These are phyloP conservation scores for Pristiophorus japonicus DNA, from an alignment of 2,113 vertebrate species.

Conservation along the genomic window DNA sequence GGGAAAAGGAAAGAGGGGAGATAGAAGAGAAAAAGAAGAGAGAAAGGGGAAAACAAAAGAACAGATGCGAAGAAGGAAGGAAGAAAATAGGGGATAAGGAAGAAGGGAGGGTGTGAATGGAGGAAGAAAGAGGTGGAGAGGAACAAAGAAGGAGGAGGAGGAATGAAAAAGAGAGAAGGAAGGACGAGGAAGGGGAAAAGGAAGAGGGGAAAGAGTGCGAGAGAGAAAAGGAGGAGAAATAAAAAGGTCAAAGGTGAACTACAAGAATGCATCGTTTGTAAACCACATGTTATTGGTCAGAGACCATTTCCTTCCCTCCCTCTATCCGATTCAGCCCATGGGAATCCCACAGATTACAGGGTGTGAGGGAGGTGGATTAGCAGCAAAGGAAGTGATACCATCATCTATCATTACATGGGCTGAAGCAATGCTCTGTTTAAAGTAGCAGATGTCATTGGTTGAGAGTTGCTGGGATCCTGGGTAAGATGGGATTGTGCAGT, in stretches of 20 bases:
- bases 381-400: not conserved
- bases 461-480: not conserved
- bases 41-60: not conserved
- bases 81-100: not conserved
- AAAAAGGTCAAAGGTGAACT: constrained; percentile 48
- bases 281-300: constrained; percentile 54
- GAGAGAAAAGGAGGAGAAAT: constrained; percentile 39
- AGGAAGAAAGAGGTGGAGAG: constrained; percentile 43
- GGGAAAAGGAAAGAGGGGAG: not conserved
- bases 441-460: not conserved
- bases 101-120: constrained; percentile 40
- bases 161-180: constrained; percentile 49
- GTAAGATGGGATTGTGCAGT: too few species aligned
- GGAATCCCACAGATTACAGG: accelerated
- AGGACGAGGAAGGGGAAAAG: constrained; percentile 42
- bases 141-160: constrained; percentile 40
- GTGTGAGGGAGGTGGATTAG: not conserved
- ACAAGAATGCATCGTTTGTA: constrained; percentile 65
- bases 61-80: too few species aligned
- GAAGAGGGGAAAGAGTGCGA: accelerated
- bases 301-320: constrained; percentile 41
- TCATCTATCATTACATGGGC: not conserved
- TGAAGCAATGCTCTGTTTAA: not conserved
- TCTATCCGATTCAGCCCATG: not conserved
- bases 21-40: not conserved